These are phyloP conservation scores for Dolomedes plantarius DNA, from an alignment of 2,888 invertebrate species.

Conservation along the genomic window DNA sequence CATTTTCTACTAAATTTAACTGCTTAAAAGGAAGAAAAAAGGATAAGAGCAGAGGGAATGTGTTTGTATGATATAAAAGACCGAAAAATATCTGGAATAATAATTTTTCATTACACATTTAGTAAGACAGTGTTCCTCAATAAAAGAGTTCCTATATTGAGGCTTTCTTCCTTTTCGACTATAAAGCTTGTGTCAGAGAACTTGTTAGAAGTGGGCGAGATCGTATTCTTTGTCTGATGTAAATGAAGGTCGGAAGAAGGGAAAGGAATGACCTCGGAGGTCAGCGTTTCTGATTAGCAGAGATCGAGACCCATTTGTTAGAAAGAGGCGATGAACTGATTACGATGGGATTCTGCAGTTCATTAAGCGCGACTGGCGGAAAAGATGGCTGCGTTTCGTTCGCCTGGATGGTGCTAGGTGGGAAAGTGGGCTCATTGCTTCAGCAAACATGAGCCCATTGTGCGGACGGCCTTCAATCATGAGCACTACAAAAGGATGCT, in stretches of 20 bases:
- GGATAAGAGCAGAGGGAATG: no score
- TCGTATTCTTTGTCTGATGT: slow-evolving; percentile 43
- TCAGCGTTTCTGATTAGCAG: slow-evolving; percentile 57
- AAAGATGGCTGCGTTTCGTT: slow-evolving; percentile 23
- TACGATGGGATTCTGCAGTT: slow-evolving; percentile 28
- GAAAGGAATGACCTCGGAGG: slow-evolving; percentile 10
- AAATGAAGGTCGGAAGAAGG: slow-evolving; percentile 47
- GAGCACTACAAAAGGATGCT: slow-evolving; percentile 42
- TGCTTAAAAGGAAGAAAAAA: no score
- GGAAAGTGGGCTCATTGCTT: slow-evolving; percentile 20
- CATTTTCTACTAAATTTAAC: no score
- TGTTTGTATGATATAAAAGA: no score
- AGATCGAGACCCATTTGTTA: slow-evolving; percentile 29
- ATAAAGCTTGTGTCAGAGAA: background rate
- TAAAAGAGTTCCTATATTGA: no score
- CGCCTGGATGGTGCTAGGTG: background rate
- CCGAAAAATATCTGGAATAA: no score
- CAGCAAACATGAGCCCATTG: slow-evolving; percentile 55
- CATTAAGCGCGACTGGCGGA: slow-evolving; percentile 31
- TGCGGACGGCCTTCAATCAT: slow-evolving; percentile 41
- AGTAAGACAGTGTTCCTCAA: no score
- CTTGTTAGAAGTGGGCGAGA: slow-evolving; percentile 37
- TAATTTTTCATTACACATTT: no score
- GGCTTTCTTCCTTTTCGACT: no score
- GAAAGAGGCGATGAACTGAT: slow-evolving; percentile 47